Conservation (phyloP, 2,888 invertebrate genomes). For the Hipparchia semele region DNA sequence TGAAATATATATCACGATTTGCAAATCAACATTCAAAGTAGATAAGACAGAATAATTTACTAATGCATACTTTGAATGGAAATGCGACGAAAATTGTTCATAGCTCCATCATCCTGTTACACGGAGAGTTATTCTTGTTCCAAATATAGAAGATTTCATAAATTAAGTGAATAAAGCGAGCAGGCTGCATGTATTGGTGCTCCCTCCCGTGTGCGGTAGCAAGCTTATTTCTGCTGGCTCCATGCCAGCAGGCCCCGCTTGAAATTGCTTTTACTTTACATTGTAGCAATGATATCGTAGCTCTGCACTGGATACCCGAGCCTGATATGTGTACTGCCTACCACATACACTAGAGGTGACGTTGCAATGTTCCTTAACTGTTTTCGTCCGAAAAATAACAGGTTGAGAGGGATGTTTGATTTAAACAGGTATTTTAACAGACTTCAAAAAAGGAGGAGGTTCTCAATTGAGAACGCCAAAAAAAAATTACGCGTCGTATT, state of each 20-base stretch:
- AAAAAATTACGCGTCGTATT: too few relatives aligned
- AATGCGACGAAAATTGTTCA: constrained; percentile 24
- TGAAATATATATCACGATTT: constrained; percentile 20
- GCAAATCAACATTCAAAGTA: constrained; percentile 18
- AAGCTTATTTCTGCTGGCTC: constrained; percentile 78
- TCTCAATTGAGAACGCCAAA: too few relatives aligned
- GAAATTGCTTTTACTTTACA: constrained; percentile 77
- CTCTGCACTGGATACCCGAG: constrained; percentile 58
- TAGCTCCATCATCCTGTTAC: constrained; percentile 28
- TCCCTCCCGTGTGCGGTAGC: constrained; percentile 68
- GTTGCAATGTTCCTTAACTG: constrained; percentile 12
- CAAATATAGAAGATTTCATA: constrained; percentile 45
- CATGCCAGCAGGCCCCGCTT: constrained; percentile 69
- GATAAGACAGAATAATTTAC: constrained; percentile 23
- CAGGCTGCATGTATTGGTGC: constrained; percentile 66
- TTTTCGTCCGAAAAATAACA: constrained; percentile 17
- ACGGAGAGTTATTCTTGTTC: constrained; percentile 24
- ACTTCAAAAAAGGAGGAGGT: too few relatives aligned
- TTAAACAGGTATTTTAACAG: too few relatives aligned
- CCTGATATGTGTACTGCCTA: constrained; percentile 56
- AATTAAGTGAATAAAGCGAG: constrained; percentile 59
- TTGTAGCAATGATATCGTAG: constrained; percentile 71
- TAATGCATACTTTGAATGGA: constrained; percentile 22
- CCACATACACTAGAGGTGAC: constrained; percentile 43
- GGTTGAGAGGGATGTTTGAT: too few relatives aligned